These are phyloP conservation scores for Hypolimnas misippus DNA, from an alignment of 2,888 invertebrate genomes.

Conservation along the genomic window DNA sequence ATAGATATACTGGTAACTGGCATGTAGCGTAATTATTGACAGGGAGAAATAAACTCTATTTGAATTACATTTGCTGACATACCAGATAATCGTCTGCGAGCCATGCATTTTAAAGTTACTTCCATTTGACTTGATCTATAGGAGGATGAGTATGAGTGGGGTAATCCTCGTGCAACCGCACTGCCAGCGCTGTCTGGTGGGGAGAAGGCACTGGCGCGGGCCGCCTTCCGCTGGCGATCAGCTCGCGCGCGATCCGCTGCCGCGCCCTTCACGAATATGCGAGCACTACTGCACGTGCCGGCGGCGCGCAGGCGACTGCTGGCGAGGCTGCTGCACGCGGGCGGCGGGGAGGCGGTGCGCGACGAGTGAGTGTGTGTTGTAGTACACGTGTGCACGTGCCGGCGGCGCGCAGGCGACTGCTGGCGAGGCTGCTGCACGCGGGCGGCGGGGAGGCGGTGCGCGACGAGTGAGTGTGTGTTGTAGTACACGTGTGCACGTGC, in stretches of 20 bases:
- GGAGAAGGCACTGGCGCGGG: constrained; percentile 81
- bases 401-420: too few relatives aligned
- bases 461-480: too few relatives aligned
- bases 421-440: too few relatives aligned
- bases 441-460: too few relatives aligned
- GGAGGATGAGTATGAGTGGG: constrained; percentile 95
- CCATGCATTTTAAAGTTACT: too few relatives aligned
- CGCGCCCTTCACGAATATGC: constrained; percentile 80
- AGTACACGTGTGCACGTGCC: background rate
- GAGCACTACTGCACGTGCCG: constrained; percentile 84
- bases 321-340: constrained; percentile 89
- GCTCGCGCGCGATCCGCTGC: constrained; percentile 74
- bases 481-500: background rate
- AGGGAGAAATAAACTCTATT: too few relatives aligned
- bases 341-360: constrained; percentile 89
- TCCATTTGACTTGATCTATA: constrained; percentile 52
- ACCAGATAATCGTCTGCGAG: too few relatives aligned
- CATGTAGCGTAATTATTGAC: too few relatives aligned
- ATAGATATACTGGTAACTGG: too few relatives aligned
- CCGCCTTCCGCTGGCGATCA: constrained; percentile 88
- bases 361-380: constrained; percentile 70
- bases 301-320: constrained; percentile 85
- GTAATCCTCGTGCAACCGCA: constrained; percentile 87
- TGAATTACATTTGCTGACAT: too few relatives aligned
- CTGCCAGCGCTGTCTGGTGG: constrained; percentile 72